Percentiles rank a stretch among this genome's conserved stretches.
Conservation (phyloP, 2,113 vertebrate species). For the Apeltes quadracus region DNA sequence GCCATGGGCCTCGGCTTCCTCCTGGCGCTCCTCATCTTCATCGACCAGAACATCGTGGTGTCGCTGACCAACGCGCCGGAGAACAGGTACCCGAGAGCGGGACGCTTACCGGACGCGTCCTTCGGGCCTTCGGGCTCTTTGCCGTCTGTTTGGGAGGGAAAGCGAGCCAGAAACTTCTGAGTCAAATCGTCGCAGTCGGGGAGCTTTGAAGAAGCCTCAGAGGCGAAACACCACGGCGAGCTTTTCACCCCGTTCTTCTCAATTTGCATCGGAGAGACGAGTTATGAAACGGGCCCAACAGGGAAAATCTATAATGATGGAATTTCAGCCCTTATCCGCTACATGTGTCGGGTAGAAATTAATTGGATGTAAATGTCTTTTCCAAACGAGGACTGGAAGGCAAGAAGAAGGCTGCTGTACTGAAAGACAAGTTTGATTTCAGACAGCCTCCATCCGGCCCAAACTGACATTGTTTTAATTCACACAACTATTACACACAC, state of each 20-base stretch:
- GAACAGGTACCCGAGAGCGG: slow-evolving; percentile 98
- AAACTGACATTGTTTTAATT: neutral
- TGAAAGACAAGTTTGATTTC: neutral
- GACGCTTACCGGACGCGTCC: too few species aligned
- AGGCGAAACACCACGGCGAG: slow-evolving; percentile 30
- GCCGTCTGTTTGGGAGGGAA: too few species aligned
- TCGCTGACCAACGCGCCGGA: slow-evolving; percentile 93
- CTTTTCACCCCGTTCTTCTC: slow-evolving; percentile 27
- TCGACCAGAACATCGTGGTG: slow-evolving; percentile 97
- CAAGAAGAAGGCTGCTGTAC: neutral
- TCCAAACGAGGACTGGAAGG: neutral
- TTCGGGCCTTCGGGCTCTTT: too few species aligned
- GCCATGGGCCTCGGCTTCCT: slow-evolving; percentile 97
- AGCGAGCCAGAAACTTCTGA: slow-evolving; percentile 55
- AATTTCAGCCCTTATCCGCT: slow-evolving; percentile 9
- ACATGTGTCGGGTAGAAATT: slow-evolving; percentile 33
- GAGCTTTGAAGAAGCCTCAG: slow-evolving; percentile 41
- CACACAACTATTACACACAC: neutral
- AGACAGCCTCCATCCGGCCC: neutral
- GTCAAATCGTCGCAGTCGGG: slow-evolving; percentile 43
- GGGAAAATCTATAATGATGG: slow-evolving; percentile 12
- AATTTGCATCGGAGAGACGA: slow-evolving; percentile 30
- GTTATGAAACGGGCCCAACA: slow-evolving; percentile 19
- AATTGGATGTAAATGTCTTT: slow-evolving; percentile 43
- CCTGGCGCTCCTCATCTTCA: slow-evolving; percentile 96